These are phyloP conservation scores for Lithodes maja DNA, from an alignment of 2,888 invertebrate species.

Conservation along the genomic window DNA sequence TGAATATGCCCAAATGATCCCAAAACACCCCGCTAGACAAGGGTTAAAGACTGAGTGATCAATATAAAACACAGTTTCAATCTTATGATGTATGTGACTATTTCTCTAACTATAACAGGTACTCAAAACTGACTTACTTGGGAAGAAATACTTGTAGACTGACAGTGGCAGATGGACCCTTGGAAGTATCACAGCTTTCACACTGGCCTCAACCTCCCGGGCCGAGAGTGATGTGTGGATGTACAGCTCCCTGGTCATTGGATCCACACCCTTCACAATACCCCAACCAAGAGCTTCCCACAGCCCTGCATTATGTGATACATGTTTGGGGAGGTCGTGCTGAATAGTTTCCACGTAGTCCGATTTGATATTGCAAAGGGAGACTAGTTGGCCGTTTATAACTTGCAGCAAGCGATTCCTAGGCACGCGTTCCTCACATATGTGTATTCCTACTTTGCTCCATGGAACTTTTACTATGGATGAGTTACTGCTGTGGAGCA, in stretches of 20 bases:
- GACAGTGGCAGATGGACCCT: constrained; percentile 26
- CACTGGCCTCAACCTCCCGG: background rate
- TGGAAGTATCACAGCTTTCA: constrained; percentile 54
- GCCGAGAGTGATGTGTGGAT: constrained; percentile 33
- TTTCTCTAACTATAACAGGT: too few relatives aligned
- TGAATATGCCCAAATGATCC: too few relatives aligned
- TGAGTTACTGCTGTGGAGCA: background rate
- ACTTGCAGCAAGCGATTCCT: constrained; percentile 42
- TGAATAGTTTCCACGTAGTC: constrained; percentile 1
- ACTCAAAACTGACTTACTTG: constrained; percentile 50
- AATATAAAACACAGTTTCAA: too few relatives aligned
- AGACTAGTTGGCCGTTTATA: constrained; percentile 58
- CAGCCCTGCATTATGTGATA: background rate
- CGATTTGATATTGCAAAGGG: constrained; percentile 42
- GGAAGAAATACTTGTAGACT: constrained; percentile 27
- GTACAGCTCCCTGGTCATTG: constrained; percentile 30
- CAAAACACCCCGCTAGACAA: too few relatives aligned
- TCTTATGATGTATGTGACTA: too few relatives aligned
- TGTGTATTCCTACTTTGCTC: constrained; percentile 46
- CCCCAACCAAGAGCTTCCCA: constrained; percentile 47
- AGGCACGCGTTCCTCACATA: constrained; percentile 40
- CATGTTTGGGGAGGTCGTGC: constrained; percentile 34
- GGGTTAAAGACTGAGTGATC: too few relatives aligned
- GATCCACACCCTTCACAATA: constrained; percentile 53
- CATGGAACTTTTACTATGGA: constrained; percentile 39